A percentile compares a stretch with the other conserved stretches of the same genome.
These are phyloP conservation scores for Oncorhynchus gorbuscha DNA, from an alignment of 2,113 vertebrate genomes.

Conservation along the genomic window DNA sequence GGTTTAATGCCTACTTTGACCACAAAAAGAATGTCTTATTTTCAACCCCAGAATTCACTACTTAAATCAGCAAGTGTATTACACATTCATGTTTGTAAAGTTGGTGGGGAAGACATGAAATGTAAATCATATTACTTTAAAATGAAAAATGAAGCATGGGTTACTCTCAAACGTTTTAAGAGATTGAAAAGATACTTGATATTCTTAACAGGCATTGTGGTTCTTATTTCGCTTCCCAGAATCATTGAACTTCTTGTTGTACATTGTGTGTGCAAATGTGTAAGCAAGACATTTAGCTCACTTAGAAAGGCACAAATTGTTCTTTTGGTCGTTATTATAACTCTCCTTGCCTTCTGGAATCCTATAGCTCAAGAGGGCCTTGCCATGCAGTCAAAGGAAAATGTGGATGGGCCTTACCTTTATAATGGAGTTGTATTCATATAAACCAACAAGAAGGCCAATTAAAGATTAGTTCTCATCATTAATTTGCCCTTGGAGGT, in stretches of 20 bases:
- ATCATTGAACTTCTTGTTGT: conserved; percentile 38
- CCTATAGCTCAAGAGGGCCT: conserved; percentile 65
- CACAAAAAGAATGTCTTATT: no score
- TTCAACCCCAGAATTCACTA: no score
- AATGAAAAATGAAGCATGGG: no score
- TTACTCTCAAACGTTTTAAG: no score
- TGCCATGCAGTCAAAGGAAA: conserved; percentile 60
- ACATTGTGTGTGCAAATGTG: conserved; percentile 31
- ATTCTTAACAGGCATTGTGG: no score
- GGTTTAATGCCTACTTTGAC: no score
- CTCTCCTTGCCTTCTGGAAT: conserved; percentile 56
- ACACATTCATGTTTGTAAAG: no score
- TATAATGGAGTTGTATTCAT: conserved; percentile 69
- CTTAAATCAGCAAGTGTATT: neutral
- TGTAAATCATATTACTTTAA: no score
- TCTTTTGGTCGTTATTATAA: conserved; percentile 60
- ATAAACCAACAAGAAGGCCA: conserved; percentile 66
- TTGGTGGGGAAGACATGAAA: no score
- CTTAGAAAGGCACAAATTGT: conserved; percentile 51
- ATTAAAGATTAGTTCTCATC: conserved; percentile 77
- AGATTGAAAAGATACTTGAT: no score
- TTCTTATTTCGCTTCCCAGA: no score
- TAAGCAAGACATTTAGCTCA: conserved; percentile 48
- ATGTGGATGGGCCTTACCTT: conserved; percentile 51
- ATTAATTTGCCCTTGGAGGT: conserved; percentile 75